Percentiles rank a stretch among this genome's conserved stretches.
These are phyloP conservation scores for Drosophila tristis DNA, from an alignment of 1,140 invertebrate genomes.

Conservation along the genomic window DNA sequence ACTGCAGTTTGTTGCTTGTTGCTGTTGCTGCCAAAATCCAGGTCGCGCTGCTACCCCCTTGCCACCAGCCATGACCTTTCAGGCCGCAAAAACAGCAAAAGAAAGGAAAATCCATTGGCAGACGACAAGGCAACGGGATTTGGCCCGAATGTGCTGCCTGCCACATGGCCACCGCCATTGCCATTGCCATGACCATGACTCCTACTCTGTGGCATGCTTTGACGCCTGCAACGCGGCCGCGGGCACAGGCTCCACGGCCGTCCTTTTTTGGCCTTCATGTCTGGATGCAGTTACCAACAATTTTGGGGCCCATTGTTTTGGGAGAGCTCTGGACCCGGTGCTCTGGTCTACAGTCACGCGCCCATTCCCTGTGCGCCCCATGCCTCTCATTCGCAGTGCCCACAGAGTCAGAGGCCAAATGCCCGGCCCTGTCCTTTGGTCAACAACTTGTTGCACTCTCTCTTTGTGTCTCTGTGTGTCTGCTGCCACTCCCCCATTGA, in stretches of 20 bases:
- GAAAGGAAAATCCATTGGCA: constrained; percentile 34
- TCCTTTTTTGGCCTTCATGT: constrained; percentile 53
- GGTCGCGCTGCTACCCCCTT: constrained; percentile 51
- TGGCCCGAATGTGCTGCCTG: constrained; percentile 21
- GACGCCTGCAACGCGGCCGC: constrained; percentile 45
- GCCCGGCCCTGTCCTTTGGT: constrained; percentile 31
- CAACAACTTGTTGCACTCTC: constrained; percentile 51
- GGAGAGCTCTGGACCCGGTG: constrained; percentile 29
- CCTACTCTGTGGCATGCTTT: constrained; percentile 35
- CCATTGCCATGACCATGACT: constrained; percentile 17
- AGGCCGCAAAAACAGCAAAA: constrained; percentile 11
- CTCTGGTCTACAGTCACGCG: constrained; percentile 1
- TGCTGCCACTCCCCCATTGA: background rate
- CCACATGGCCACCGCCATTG: constrained; percentile 33
- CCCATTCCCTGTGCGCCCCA: constrained; percentile 4
- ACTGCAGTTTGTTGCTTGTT: constrained; percentile 18
- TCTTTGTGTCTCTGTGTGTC: background rate
- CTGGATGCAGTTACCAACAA: constrained; percentile 57
- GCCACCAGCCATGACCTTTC: constrained; percentile 45
- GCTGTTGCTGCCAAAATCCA: constrained; percentile 48
- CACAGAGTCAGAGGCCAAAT: constrained; percentile 18
- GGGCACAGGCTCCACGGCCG: constrained; percentile 14
- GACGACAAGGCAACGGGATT: constrained; percentile 24
- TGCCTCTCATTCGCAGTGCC: background rate
- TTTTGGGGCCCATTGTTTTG: constrained; percentile 59